Conservation (phyloP, 23 tunicate species). For the Oikopleura albicans region DNA sequence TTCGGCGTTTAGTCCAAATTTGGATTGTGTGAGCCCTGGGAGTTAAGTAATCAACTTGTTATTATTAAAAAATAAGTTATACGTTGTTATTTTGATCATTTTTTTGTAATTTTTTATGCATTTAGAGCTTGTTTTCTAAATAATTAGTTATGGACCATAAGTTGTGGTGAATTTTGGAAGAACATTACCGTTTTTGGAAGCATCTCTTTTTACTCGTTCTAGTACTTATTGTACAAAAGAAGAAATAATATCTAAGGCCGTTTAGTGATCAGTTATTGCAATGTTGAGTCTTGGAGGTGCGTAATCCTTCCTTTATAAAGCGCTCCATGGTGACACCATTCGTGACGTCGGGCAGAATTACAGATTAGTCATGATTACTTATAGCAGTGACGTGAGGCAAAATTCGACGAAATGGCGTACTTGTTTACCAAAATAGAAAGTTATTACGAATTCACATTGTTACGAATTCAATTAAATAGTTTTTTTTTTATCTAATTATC, state of each 20-base stretch:
- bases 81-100: no score
- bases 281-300: background rate
- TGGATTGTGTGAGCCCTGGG: no score
- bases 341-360: background rate
- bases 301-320: background rate
- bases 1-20: no score
- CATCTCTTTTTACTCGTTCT: background rate
- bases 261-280: background rate
- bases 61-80: no score
- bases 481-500: no score
- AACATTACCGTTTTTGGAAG: no score
- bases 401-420: background rate
- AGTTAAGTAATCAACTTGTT: no score
- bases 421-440: background rate
- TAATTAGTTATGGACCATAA: no score
- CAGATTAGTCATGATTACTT: background rate
- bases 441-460: no score
- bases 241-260: background rate
- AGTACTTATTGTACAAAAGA: background rate
- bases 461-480: no score
- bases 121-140: background rate
- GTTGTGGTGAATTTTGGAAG: no score
- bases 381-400: background rate
- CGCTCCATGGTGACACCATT: background rate
- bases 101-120: background rate